Evolutionary conservation across 2,113 vertebrate genomes (phyloP).

Genomic region (Oncorhynchus tshawytscha): DNA sequence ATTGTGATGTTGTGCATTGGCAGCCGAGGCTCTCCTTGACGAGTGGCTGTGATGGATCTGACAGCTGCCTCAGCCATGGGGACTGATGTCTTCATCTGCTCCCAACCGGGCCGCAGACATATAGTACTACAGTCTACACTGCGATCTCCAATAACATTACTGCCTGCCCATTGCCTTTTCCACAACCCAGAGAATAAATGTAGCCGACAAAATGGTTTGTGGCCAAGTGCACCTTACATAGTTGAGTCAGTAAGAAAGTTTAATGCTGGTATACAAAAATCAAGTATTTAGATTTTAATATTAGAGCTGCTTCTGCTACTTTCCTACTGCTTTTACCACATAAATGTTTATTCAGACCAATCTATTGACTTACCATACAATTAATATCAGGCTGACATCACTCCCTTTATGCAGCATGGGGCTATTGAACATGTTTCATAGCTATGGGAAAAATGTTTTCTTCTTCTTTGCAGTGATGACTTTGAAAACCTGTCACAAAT

Average conservation of each 20-base stretch:
- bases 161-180: not conserved
- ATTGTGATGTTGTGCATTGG: conserved; percentile 60
- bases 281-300: not conserved
- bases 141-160: not conserved
- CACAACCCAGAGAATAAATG: too few relatives aligned
- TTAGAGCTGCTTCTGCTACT: not conserved
- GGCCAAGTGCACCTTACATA: not conserved
- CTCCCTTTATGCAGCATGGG: not conserved
- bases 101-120: conserved; percentile 5
- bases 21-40: conserved; percentile 46
- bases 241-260: not conserved
- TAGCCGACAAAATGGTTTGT: too few relatives aligned
- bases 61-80: conserved; percentile 41
- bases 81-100: conserved; percentile 40
- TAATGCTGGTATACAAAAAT: not conserved
- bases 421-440: not conserved
- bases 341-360: not conserved
- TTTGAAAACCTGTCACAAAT: not conserved
- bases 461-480: too few relatives aligned
- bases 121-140: not conserved
- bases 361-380: not conserved
- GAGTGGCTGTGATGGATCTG: conserved; percentile 37
- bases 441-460: not conserved
- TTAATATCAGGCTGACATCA: not conserved
- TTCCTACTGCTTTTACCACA: not conserved